phyloP scores from a whole-genome alignment of 1,140 invertebrate genomes.

The Ganaspis sp. region DNA sequence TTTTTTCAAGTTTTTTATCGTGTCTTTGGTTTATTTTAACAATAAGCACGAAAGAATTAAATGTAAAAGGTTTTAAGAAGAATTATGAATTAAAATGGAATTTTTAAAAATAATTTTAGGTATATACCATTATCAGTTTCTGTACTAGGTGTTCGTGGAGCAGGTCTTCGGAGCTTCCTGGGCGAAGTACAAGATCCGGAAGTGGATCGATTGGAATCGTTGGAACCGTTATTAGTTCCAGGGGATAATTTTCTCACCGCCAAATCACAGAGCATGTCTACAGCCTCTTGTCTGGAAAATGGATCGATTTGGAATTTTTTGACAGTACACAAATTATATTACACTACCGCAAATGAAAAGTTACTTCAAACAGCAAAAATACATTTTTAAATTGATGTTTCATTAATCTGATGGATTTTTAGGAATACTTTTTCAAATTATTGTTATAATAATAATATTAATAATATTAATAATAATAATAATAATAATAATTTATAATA shows the following conservation, averaged over 20 bases:
- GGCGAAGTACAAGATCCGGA: slow-evolving; percentile 78
- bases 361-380: too few species aligned
- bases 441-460: too few species aligned
- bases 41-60: too few species aligned
- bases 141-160: slow-evolving; percentile 66
- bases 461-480: too few species aligned
- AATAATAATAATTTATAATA: too few species aligned
- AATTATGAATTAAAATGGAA: slow-evolving; percentile 10
- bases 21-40: too few species aligned
- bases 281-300: slow-evolving; percentile 84
- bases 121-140: slow-evolving; percentile 69
- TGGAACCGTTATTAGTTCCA: slow-evolving; percentile 77
- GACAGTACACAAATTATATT: background rate
- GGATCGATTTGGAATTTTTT: background rate
- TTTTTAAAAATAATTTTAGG: slow-evolving; percentile 28
- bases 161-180: slow-evolving; percentile 75
- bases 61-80: too few species aligned
- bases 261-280: slow-evolving; percentile 88
- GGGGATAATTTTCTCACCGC: slow-evolving; percentile 84
- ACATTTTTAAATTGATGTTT: too few species aligned
- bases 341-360: too few species aligned
- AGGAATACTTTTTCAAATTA: too few species aligned
- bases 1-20: too few species aligned
- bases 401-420: too few species aligned
- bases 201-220: slow-evolving; percentile 76